Conservation (phyloP, 2,888 invertebrate genomes). For the Callimorpha dominula region DNA sequence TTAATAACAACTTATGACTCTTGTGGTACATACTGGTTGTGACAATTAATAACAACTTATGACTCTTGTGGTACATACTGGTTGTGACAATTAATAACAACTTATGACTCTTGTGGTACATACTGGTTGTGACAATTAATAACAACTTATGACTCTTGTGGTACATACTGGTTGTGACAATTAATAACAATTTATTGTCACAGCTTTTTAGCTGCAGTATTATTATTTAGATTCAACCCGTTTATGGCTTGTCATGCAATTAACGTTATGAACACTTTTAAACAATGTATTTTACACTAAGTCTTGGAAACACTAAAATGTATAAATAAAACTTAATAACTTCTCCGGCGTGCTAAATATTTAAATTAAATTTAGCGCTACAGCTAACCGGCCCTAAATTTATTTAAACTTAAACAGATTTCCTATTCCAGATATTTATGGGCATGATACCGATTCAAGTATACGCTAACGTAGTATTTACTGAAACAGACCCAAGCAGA, state of each 20-base stretch:
- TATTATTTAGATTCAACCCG: not conserved
- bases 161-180: conserved; percentile 51
- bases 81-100: too few species aligned
- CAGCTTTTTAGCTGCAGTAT: not conserved
- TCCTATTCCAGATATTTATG: conserved; percentile 68
- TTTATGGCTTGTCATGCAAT: conserved; percentile 11
- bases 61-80: conserved; percentile 64
- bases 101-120: conserved; percentile 68
- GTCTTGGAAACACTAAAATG: not conserved
- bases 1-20: not conserved
- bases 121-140: not conserved
- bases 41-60: too few species aligned
- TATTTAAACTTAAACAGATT: not conserved
- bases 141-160: conserved; percentile 66
- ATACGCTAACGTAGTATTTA: conserved; percentile 83
- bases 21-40: too few species aligned
- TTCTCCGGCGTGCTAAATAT: not conserved
- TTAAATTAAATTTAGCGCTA: too few species aligned
- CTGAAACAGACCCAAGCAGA: conserved; percentile 78
- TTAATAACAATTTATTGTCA: not conserved
- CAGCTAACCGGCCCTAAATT: too few species aligned
- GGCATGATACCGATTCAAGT: conserved; percentile 76
- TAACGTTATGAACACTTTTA: not conserved
- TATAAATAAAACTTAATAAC: not conserved
- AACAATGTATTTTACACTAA: not conserved